Conservation (phyloP, 1,140 invertebrate genomes). For the Aphelinus certus region DNA sequence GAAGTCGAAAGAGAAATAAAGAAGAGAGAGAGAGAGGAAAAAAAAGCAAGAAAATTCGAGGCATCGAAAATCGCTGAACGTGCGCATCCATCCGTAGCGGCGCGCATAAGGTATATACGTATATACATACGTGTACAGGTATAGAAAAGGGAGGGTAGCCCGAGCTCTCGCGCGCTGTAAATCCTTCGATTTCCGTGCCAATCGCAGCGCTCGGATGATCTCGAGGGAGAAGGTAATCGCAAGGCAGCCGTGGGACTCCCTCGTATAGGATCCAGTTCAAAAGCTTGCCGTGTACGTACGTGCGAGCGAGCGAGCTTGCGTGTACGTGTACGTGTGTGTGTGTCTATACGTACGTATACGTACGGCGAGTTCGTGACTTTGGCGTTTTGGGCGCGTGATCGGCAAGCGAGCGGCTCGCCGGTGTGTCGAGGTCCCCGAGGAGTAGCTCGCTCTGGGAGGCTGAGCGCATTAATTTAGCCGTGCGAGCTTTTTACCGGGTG, state of each 20-base stretch:
- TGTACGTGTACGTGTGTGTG: not conserved
- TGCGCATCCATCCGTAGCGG: not conserved
- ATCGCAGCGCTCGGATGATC: conserved; percentile 26
- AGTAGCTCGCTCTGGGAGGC: no score
- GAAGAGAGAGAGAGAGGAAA: no score
- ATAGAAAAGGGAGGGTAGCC: conserved; percentile 8
- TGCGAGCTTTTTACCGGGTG: not conserved
- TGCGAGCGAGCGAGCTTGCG: not conserved
- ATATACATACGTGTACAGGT: not conserved
- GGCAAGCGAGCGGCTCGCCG: conserved; percentile 19
- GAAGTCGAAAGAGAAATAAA: no score
- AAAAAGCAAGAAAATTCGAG: no score
- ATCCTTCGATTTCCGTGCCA: conserved; percentile 42
- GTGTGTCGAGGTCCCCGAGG: no score
- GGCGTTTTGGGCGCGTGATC: conserved; percentile 38
- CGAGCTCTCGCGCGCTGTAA: conserved; percentile 3
- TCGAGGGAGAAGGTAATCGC: conserved; percentile 39
- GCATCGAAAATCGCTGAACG: conserved; percentile 20
- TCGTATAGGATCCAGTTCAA: no score
- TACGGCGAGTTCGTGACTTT: not conserved
- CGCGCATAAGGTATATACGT: not conserved
- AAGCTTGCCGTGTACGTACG: no score
- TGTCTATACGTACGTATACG: no score
- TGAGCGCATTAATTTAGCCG: conserved; percentile 1
- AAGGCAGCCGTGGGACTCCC: conserved; percentile 17